A percentile compares a stretch with the other conserved stretches of the same genome.
phyloP scores from a whole-genome alignment of 1,140 invertebrate genomes.

The Halyomorpha halys region DNA sequence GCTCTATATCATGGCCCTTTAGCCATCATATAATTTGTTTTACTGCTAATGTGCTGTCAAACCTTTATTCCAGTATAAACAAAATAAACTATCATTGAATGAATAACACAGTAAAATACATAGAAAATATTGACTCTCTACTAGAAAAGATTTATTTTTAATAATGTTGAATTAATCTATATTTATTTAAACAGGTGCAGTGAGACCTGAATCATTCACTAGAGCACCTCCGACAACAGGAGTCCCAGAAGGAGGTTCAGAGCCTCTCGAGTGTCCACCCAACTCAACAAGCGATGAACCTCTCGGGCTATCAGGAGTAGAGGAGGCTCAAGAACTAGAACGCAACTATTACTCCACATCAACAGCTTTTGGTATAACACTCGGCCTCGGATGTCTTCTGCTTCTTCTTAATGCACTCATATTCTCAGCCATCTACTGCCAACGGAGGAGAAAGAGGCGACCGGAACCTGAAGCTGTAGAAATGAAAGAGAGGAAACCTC shows the following conservation, averaged over 20 bases:
- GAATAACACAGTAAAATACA: too few species aligned
- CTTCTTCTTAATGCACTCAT: constrained; percentile 77
- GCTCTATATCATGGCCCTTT: too few species aligned
- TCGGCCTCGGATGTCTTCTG: constrained; percentile 76
- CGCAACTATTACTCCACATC: constrained; percentile 57
- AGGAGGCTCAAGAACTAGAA: constrained; percentile 41
- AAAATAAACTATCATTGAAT: too few species aligned
- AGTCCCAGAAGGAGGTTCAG: constrained; percentile 33
- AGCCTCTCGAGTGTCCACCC: constrained; percentile 35
- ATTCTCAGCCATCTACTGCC: constrained; percentile 79
- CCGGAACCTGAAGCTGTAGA: constrained; percentile 30
- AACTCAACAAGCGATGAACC: constrained; percentile 39
- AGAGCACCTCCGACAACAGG: constrained; percentile 40
- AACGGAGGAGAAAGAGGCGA: constrained; percentile 39
- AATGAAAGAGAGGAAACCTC: constrained; percentile 35
- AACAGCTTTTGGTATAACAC: constrained; percentile 75
- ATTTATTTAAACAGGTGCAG: constrained; percentile 37
- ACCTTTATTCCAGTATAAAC: too few species aligned
- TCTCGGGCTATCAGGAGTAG: constrained; percentile 35
- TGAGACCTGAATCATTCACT: constrained; percentile 47
- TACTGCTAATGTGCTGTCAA: too few species aligned
- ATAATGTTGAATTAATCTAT: not conserved
- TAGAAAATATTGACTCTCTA: too few species aligned
- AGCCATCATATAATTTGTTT: too few species aligned
- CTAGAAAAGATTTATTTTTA: too few species aligned